Conservation (phyloP, 2,113 vertebrate genomes). For the Dromaius novaehollandiae region DNA sequence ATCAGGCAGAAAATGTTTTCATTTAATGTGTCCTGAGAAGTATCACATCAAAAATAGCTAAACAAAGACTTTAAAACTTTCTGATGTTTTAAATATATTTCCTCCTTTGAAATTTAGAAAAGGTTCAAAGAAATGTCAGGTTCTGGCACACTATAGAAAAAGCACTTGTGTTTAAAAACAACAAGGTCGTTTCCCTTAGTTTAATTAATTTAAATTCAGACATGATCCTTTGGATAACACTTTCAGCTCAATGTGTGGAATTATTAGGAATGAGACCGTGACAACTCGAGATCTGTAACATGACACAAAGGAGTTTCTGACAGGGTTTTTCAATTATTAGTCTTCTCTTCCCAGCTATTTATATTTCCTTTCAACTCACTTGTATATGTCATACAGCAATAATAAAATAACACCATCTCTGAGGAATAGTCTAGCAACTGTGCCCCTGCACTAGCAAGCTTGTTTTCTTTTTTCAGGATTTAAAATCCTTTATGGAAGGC, state of each 20-base stretch:
- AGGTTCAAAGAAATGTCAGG: constrained; percentile 57
- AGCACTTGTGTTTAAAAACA: constrained; percentile 26
- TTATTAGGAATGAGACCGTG: constrained; percentile 25
- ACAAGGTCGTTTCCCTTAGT: neutral
- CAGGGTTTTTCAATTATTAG: constrained; percentile 27
- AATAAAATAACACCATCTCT: neutral
- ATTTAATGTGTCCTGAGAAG: constrained; percentile 46
- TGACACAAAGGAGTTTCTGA: constrained; percentile 12
- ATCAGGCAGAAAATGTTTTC: constrained; percentile 26
- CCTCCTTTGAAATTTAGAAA: constrained; percentile 53
- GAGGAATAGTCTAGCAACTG: neutral
- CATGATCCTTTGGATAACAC: neutral
- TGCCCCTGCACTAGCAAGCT: neutral
- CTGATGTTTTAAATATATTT: constrained; percentile 16
- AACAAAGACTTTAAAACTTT: constrained; percentile 1
- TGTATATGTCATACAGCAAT: neutral
- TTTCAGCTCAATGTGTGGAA: neutral
- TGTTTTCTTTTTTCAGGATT: neutral
- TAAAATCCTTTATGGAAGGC: neutral
- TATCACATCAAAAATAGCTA: constrained; percentile 50
- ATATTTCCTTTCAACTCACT: constrained; percentile 30
- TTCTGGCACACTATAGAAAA: constrained; percentile 1
- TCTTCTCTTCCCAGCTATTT: constrained; percentile 30
- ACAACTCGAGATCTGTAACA: constrained; percentile 10
- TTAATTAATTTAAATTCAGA: constrained; percentile 31